A percentile compares a stretch with the other conserved stretches of the same genome.
phyloP scores from a whole-genome alignment of 2,888 invertebrate genomes.

The Chloroclystis v-ata region DNA sequence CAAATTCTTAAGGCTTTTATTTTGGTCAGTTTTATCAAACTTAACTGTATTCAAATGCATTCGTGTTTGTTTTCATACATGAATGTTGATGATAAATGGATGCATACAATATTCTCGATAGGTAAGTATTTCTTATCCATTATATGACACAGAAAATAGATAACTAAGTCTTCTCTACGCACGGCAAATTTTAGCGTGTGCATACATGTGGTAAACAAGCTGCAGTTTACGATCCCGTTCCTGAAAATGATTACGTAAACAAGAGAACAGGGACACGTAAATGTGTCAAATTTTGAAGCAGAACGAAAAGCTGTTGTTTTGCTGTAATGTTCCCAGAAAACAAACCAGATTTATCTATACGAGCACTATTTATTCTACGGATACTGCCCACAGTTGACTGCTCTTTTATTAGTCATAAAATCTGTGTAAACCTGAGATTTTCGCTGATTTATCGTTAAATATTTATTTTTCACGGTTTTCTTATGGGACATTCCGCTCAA shows the following conservation, averaged over 20 bases:
- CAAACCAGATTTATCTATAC: conserved; percentile 46
- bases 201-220: conserved; percentile 18
- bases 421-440: conserved; percentile 63
- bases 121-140: no score
- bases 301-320: conserved; percentile 52
- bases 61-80: no score
- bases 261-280: conserved; percentile 34
- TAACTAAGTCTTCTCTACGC: conserved; percentile 22
- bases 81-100: no score
- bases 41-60: conserved; percentile 42
- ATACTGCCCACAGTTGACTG: conserved; percentile 66
- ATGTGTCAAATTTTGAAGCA: conserved; percentile 54
- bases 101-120: conserved; percentile 20
- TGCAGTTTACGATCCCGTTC: conserved; percentile 44
- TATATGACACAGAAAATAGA: conserved; percentile 26
- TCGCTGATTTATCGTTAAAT: conserved; percentile 69
- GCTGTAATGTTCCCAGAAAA: conserved; percentile 54
- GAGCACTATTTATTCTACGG: conserved; percentile 61
- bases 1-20: conserved; percentile 33
- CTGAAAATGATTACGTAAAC: conserved; percentile 39
- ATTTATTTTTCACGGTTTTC: conserved; percentile 73
- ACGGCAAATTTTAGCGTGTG: conserved; percentile 17
- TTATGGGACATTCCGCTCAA: conserved; percentile 49
- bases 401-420: conserved; percentile 76
- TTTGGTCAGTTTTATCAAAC: conserved; percentile 38